Conservation (phyloP, 2,797 vertebrate species). For the Eulemur albifrons region DNA sequence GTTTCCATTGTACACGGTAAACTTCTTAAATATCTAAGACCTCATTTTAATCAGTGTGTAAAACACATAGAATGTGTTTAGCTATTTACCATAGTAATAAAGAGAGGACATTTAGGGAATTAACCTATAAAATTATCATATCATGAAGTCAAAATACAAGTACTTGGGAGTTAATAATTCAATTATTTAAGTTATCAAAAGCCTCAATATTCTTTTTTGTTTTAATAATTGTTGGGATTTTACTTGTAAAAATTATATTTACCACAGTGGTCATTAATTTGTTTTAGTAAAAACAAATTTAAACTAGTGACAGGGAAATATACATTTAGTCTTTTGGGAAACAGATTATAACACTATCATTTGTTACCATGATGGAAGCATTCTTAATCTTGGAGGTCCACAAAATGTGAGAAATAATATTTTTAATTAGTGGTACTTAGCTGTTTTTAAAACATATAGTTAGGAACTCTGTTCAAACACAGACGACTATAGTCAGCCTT, state of each 20-base stretch:
- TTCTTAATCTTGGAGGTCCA: not conserved
- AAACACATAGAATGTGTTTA: not conserved
- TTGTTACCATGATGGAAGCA: not conserved
- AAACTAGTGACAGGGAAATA: not conserved
- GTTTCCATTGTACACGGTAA: not conserved
- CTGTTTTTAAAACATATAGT: not conserved
- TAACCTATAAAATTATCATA: not conserved
- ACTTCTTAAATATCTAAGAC: not conserved
- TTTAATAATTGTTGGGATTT: not conserved
- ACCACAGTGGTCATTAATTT: not conserved
- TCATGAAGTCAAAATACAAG: not conserved
- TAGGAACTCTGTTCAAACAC: not conserved
- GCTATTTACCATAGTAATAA: not conserved
- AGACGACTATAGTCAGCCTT: not conserved
- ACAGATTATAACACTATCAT: not conserved
- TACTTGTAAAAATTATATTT: constrained; percentile 37
- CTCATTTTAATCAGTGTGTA: not conserved
- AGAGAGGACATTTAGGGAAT: not conserved
- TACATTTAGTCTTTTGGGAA: not conserved
- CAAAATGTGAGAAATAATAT: not conserved
- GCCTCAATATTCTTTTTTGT: not conserved
- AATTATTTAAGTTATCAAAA: not conserved
- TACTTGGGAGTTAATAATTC: not conserved
- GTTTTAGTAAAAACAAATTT: constrained; percentile 16
- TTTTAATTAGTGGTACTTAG: not conserved